Base-by-base conservation (phyloP, 1,140 invertebrate species). In the Galleria mellonella region DNA sequence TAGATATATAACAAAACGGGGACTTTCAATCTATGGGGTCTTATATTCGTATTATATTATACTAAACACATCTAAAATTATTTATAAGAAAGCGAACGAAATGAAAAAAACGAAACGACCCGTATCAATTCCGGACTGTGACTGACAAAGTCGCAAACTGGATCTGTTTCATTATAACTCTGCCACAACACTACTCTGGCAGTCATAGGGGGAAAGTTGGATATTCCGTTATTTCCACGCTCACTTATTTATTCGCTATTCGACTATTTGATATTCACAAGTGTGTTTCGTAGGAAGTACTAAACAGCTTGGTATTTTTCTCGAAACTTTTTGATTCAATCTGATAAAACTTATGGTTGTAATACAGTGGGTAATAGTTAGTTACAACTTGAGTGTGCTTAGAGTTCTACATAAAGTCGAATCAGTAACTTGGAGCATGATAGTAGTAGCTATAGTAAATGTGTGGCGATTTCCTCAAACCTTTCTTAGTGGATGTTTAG, bases 111-210 rank as follows among this genome's bases (percentile, higher is more conserved):
- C 42, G 36, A 43, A 48, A 51, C 48, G 52, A 52, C 35, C 44
- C 36, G 31, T 30, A 36, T 50, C 15, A 40, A 47, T 48, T 48
- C 23, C 43, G 46, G 36, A 8, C 33, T n/a, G 32, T 29, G 28
- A 37, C 14, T 39, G 48, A 42, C 28, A 15, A 36, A 53, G 45
- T 46, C 32, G 37, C 40, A 47, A 62, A 58, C 55, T 59, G 56
- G 53, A 59, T 60, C 31, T 51, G 50, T 56, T 62, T 56, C 51
- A 55, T 67, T 55, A 62, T 55, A 60, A 67, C 50, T 46, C 42
- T 17, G 40, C n/a, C 43, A 44, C 15, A 31, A 23, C 35, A 42
- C 43, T 51, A 42, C 23, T 13, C 32, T 33, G 14, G 9, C 43
- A 46, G 43, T 50, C 46, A 44, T 52, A 43, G 51, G 40, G 37